Base-by-base conservation (phyloP, 2,888 invertebrate genomes). In the Ophion ellenae region DNA sequence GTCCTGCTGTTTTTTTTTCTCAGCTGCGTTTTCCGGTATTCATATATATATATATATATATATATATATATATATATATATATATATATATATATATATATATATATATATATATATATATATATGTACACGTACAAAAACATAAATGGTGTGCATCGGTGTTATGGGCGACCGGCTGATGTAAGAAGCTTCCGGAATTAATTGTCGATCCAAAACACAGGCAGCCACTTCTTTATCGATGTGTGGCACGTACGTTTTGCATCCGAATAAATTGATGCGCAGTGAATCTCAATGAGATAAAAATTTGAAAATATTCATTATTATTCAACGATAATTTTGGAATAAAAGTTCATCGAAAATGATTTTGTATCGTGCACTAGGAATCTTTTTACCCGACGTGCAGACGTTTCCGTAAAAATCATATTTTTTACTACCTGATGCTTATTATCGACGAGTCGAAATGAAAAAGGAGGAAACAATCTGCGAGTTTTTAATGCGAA, bases 81-180 rank as follows among this genome's bases (percentile, higher is more conserved):
- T 36, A 2, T 36, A 36, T 36, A 5, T 36, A 36, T 36, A 36
- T 36, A 36, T 36, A 14, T 53, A 53, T 53, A 17, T 14, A 14
- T 10, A 24, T 24, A 9, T 47, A 11, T 36, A 36, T 36, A 36
- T 36, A 36, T 36, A 5, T 36, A 36, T 36, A 36, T 36, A 36
- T 36, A 14, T 53, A 53, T 53, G 2, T n/a, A n/a, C n/a, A n/a
- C n/a, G n/a, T 20, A 20, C 20, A 20, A 61, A 20, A 20, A 20
- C 47, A 24, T 70, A 53, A 70, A 70, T 24, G 17, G 24, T 45
- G 53, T 53, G 17, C 7, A 59, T 66, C 59, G 45, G 14, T 59
- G 20, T 47, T 40, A 76, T 70, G 24, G 57, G 63, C 69, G 14
- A n/a, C 17, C 20, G 70, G 70, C 82, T 82, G 82, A 82, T 64